These are phyloP conservation scores for Pristionchus maxplancki DNA, from an alignment of 2,888 invertebrate genomes.

Conservation along the genomic window DNA sequence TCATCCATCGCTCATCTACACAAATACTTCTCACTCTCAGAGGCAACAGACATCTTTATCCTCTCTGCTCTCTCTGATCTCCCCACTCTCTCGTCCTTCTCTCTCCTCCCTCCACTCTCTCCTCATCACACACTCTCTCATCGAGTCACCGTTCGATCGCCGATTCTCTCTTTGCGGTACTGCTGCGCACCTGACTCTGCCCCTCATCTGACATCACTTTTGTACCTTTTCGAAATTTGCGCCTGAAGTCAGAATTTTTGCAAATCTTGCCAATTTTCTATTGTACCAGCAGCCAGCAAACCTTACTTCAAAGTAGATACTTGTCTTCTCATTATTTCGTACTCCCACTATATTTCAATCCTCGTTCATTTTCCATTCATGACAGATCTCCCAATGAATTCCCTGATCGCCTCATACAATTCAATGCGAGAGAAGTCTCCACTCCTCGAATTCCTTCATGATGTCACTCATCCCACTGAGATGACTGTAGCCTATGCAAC, in stretches of 20 bases:
- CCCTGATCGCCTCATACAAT: slow-evolving; percentile 21
- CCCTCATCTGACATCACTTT: slow-evolving; percentile 27
- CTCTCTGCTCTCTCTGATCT: not conserved
- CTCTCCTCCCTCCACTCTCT: not conserved
- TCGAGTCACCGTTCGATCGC: slow-evolving; percentile 21
- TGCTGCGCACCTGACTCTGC: slow-evolving; percentile 14
- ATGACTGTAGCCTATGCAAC: slow-evolving; percentile 18
- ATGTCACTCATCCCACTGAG: slow-evolving; percentile 43
- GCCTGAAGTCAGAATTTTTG: not conserved
- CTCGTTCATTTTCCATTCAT: not conserved
- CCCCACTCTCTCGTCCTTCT: slow-evolving; percentile 11
- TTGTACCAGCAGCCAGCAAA: not conserved
- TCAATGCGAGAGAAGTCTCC: slow-evolving; percentile 43
- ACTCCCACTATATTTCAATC: not conserved
- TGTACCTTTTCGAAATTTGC: not conserved
- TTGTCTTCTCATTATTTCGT: not conserved
- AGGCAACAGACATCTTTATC: not conserved
- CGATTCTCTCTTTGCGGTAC: not conserved
- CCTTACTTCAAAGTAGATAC: not conserved
- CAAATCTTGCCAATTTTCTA: not conserved
- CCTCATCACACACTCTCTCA: slow-evolving; percentile 35
- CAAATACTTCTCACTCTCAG: slow-evolving; percentile 41
- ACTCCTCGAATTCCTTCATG: slow-evolving; percentile 44
- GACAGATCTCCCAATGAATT: not conserved
- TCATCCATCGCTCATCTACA: slow-evolving; percentile 28